Conservation (phyloP, 2,113 vertebrate species). For the Cavia aperea region DNA sequence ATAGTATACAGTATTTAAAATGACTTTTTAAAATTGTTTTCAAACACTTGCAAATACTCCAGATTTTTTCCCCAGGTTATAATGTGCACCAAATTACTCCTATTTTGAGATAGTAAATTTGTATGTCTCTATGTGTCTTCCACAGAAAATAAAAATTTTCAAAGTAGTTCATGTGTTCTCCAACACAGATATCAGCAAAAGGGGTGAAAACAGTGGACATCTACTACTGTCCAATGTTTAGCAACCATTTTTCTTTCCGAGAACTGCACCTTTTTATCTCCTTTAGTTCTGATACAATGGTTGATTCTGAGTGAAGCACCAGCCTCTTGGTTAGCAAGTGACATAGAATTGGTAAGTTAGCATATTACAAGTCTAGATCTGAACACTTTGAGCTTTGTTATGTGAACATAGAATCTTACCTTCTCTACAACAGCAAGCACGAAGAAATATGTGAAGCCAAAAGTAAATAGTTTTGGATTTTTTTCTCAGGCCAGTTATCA, state of each 20-base stretch:
- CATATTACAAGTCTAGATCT: not conserved
- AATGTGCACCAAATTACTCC: not conserved
- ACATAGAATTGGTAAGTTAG: not conserved
- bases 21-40: not conserved
- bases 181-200: not conserved
- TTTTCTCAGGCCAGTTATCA: not conserved
- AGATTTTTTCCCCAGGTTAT: slow-evolving; percentile 11
- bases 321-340: not conserved
- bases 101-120: not conserved
- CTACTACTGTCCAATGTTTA: not conserved
- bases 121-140: not conserved
- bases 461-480: not conserved
- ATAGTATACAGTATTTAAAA: not conserved
- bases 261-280: not conserved
- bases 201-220: not conserved
- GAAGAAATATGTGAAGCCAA: not conserved
- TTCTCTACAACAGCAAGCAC: not conserved
- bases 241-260: not conserved
- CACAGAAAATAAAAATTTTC: not conserved
- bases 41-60: slow-evolving; percentile 32
- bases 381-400: not conserved
- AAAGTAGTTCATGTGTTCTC: not conserved
- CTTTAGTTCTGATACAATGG: not conserved
- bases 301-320: not conserved
- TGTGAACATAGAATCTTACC: not conserved